These are phyloP conservation scores for Hafferia zeledoni DNA, from an alignment of 2,797 vertebrate species.

Conservation along the genomic window DNA sequence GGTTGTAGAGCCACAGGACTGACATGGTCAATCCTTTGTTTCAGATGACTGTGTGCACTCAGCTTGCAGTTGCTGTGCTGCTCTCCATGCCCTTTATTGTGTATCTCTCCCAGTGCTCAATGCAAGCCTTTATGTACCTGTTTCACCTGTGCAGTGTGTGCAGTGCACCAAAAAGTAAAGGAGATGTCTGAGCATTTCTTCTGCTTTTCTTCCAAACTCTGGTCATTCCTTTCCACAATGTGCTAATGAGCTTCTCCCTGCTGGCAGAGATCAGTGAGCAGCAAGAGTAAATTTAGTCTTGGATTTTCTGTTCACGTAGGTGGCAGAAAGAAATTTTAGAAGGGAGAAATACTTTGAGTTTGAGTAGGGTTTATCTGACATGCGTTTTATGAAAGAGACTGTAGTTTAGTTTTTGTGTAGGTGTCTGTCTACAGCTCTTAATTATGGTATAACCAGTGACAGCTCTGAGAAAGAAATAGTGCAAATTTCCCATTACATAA, in stretches of 20 bases:
- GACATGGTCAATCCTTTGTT: not conserved
- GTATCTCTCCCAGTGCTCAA: not conserved
- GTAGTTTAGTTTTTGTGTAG: not conserved
- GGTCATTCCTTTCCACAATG: not conserved
- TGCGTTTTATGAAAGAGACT: not conserved
- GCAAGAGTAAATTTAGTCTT: not conserved
- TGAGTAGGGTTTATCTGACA: not conserved
- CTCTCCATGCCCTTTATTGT: not conserved
- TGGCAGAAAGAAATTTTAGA: not conserved
- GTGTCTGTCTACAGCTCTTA: not conserved
- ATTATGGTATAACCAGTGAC: not conserved
- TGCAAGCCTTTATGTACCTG: not conserved
- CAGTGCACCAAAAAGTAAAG: not conserved
- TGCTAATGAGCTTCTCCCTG: not conserved
- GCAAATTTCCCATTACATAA: constrained; percentile 46
- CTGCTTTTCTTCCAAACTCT: not conserved
- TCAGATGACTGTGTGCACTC: not conserved
- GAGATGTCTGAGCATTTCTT: not conserved
- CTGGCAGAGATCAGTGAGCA: not conserved
- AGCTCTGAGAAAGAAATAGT: not conserved
- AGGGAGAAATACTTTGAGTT: not conserved
- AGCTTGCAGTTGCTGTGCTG: not conserved
- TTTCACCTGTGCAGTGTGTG: not conserved
- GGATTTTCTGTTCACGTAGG: not conserved
- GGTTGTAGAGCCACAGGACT: not conserved